Percentiles rank a stretch among this genome's conserved stretches.
Evolutionary conservation across 2,888 invertebrate genomes (phyloP).

Genomic region (Branchellion lobata): DNA sequence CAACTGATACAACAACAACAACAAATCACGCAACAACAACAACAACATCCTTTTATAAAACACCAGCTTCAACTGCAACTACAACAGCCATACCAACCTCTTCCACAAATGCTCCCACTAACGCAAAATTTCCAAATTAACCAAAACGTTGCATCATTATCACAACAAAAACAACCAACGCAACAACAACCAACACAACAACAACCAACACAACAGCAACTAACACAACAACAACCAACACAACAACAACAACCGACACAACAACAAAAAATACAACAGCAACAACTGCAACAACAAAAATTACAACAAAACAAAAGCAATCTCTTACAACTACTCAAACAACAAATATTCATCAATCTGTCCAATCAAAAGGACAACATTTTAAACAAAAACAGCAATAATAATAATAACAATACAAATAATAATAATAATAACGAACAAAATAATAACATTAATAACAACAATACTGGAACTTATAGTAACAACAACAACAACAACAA

Average conservation of each 20-base stretch:
- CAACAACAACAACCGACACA: conserved; percentile 2
- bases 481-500: too few relatives aligned
- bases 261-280: background rate
- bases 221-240: background rate
- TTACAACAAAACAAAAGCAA: background rate
- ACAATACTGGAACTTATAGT: too few relatives aligned
- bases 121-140: too few relatives aligned
- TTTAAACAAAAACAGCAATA: background rate
- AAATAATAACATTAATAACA: conserved; percentile 13
- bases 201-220: too few relatives aligned
- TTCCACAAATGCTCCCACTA: too few relatives aligned
- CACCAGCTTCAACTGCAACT: conserved; percentile 7
- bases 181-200: background rate
- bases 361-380: background rate
- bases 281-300: background rate
- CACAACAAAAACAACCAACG: conserved; percentile 12
- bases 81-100: conserved; percentile 2
- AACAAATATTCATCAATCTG: background rate
- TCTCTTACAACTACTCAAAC: too few relatives aligned
- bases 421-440: background rate
- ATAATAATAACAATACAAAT: background rate
- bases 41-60: background rate
- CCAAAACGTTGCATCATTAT: too few relatives aligned
- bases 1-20: conserved; percentile 9
- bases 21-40: background rate